A percentile compares a stretch with the other conserved stretches of the same genome.
phyloP scores from a whole-genome alignment of 2,888 invertebrate species.

The Cheilosia impressa region DNA sequence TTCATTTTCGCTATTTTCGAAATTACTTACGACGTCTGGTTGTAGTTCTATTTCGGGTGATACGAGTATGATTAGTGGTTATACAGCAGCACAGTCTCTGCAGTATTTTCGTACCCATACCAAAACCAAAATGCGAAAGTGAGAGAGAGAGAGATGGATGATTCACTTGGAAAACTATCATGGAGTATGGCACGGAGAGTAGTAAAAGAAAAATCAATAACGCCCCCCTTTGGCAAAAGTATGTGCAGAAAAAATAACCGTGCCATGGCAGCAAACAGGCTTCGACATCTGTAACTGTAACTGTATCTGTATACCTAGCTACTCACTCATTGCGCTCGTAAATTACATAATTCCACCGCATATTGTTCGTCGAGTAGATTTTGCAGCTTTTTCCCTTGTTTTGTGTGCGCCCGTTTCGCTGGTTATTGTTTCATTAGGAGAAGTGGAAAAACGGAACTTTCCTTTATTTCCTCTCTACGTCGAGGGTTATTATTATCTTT shows the following conservation, averaged over 20 bases:
- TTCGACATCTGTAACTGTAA: neutral
- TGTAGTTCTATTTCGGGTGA: too few relatives aligned
- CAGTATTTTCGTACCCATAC: conserved; percentile 5
- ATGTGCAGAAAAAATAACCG: neutral
- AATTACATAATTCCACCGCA: conserved; percentile 67
- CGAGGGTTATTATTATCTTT: neutral
- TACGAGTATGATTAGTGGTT: too few relatives aligned
- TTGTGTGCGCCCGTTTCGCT: neutral
- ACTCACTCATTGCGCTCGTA: conserved; percentile 57
- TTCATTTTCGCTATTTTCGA: too few relatives aligned
- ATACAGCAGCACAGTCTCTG: neutral
- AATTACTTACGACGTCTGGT: too few relatives aligned
- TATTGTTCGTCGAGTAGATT: conserved; percentile 51
- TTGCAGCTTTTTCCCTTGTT: conserved; percentile 4
- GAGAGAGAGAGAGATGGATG: neutral
- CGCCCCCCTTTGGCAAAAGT: neutral
- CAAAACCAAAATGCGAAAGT: neutral
- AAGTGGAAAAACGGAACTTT: conserved; percentile 29
- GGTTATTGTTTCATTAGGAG: conserved; percentile 15
- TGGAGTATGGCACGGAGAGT: neutral
- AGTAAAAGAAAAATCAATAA: conserved; percentile 51
- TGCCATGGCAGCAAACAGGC: neutral
- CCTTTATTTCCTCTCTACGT: conserved; percentile 31
- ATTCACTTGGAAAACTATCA: neutral
- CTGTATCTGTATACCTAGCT: neutral